Percentiles rank a stretch among this genome's conserved stretches.
Conservation (phyloP, 2,797 vertebrate species). For the Orestias chungarensis region DNA sequence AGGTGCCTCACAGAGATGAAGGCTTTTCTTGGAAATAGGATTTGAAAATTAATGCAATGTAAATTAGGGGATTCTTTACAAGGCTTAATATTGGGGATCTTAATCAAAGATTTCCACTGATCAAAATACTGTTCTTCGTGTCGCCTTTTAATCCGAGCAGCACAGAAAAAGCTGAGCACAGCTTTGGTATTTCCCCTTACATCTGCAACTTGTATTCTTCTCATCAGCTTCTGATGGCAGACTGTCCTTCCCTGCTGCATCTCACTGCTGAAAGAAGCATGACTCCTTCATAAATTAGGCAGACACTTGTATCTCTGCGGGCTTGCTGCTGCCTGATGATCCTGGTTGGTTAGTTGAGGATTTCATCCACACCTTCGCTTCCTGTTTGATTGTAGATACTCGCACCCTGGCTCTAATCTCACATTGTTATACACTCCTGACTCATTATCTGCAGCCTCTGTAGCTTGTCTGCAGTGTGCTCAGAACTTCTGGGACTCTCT, state of each 20-base stretch:
- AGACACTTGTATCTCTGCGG: conserved; percentile 48
- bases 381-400: conserved; percentile 45
- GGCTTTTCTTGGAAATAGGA: conserved; percentile 6
- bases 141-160: conserved; percentile 46
- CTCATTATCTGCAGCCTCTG: conserved; percentile 57
- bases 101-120: conserved; percentile 41
- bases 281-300: conserved; percentile 37
- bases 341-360: conserved; percentile 37
- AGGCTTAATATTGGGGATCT: conserved; percentile 39
- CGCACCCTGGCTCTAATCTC: conserved; percentile 43
- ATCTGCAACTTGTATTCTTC: conserved; percentile 27
- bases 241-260: conserved; percentile 29
- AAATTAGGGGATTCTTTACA: conserved; percentile 18
- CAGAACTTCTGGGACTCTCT: conserved; percentile 61
- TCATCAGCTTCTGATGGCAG: conserved; percentile 30
- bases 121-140: conserved; percentile 43
- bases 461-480: conserved; percentile 11
- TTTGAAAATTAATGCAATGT: conserved; percentile 10
- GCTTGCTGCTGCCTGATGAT: conserved; percentile 29
- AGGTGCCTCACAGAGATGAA: conserved; percentile 17
- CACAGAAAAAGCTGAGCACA: conserved; percentile 34
- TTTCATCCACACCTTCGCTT: conserved; percentile 49
- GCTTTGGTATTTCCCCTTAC: conserved; percentile 26
- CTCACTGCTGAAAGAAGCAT: conserved; percentile 25
- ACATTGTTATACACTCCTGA: conserved; percentile 37